These are phyloP conservation scores for Paracentrotus lividus DNA, from an alignment of 53 echinoderm and acorn worm species.

Conservation along the genomic window DNA sequence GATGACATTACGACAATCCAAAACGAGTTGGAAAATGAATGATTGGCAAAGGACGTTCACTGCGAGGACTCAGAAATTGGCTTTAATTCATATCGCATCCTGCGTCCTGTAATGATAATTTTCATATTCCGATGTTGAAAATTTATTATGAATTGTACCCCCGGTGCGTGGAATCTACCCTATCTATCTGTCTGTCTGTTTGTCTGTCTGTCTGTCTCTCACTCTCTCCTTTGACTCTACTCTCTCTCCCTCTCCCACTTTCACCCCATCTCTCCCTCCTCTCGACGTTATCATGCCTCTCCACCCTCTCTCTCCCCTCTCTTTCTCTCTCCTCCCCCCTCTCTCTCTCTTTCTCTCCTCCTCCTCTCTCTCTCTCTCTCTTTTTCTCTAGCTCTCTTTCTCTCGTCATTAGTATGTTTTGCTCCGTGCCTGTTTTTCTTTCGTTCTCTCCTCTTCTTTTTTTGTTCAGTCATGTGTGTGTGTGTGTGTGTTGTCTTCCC, in stretches of 20 bases:
- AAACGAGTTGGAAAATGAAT: too few species aligned
- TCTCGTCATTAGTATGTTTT: too few species aligned
- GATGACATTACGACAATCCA: too few species aligned
- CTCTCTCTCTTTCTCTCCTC: neutral
- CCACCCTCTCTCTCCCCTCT: neutral
- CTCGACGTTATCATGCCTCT: neutral
- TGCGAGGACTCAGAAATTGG: too few species aligned
- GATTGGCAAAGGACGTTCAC: too few species aligned
- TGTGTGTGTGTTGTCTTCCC: too few species aligned
- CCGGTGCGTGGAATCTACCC: neutral
- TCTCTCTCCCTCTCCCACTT: neutral
- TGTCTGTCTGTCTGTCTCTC: neutral
- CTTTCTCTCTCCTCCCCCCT: neutral
- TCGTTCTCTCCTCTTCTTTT: too few species aligned
- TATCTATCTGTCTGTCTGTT: neutral
- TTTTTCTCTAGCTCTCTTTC: too few species aligned
- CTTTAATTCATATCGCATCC: constrained; percentile 6
- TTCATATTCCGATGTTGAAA: constrained; percentile 2
- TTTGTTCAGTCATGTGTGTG: too few species aligned
- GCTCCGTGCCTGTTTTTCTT: too few species aligned
- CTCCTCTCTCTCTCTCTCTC: too few species aligned
- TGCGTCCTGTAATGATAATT: neutral
- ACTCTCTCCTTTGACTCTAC: neutral
- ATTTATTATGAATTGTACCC: neutral
- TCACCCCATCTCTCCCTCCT: neutral